phyloP scores from a whole-genome alignment of 2,797 vertebrate species.

The Gallinago stenura region DNA sequence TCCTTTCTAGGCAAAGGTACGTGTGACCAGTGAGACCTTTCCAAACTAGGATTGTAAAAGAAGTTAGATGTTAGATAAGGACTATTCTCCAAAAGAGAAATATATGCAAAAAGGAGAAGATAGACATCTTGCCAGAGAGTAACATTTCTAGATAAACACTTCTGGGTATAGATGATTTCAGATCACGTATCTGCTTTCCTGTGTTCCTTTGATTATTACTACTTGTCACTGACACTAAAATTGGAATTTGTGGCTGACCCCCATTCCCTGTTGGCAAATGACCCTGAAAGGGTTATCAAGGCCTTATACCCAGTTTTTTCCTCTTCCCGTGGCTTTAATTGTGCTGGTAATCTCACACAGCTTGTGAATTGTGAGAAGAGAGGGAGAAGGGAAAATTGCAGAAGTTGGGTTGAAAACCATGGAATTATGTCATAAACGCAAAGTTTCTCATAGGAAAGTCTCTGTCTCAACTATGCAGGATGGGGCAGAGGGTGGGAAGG shows the following conservation, averaged over 20 bases:
- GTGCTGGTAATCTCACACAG: slow-evolving; percentile 88
- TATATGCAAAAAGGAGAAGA: slow-evolving; percentile 67
- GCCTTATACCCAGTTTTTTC: slow-evolving; percentile 85
- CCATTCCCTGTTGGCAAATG: slow-evolving; percentile 78
- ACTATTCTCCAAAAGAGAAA: slow-evolving; percentile 72
- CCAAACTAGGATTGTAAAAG: slow-evolving; percentile 73
- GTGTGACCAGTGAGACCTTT: slow-evolving; percentile 81
- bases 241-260: slow-evolving; percentile 82
- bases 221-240: slow-evolving; percentile 79
- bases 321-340: slow-evolving; percentile 89
- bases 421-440: slow-evolving; percentile 67
- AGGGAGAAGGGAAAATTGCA: slow-evolving; percentile 65
- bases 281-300: slow-evolving; percentile 91
- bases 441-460: slow-evolving; percentile 85
- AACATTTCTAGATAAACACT: slow-evolving; percentile 80
- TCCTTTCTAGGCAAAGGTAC: slow-evolving; percentile 78
- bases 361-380: slow-evolving; percentile 92
- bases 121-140: slow-evolving; percentile 76
- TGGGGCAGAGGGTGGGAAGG: neutral
- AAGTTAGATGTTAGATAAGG: slow-evolving; percentile 77
- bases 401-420: slow-evolving; percentile 63
- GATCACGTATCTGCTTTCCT: slow-evolving; percentile 82
- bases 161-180: slow-evolving; percentile 79
- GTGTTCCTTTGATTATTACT: slow-evolving; percentile 79
- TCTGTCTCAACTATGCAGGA: slow-evolving; percentile 56